phyloP scores from a whole-genome alignment of 2,113 vertebrate genomes.

The Hippocampus zosterae region DNA sequence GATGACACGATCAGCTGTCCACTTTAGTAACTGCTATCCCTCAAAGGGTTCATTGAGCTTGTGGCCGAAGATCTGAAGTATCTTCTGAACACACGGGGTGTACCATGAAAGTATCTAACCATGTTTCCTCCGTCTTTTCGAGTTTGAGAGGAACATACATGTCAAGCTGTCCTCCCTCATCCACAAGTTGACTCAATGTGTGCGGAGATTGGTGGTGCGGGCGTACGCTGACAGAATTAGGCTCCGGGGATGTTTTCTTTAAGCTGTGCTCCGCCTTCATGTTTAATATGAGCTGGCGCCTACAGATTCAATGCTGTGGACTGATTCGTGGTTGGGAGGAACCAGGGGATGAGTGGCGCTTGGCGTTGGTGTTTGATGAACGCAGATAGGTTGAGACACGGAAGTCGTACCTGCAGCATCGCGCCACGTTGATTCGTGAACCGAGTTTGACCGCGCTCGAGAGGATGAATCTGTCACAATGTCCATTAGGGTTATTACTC shows the following conservation, averaged over 20 bases:
- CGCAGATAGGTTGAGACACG: slow-evolving; percentile 26
- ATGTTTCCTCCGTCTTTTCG: neutral
- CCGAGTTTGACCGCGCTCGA: slow-evolving; percentile 33
- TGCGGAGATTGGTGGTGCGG: neutral
- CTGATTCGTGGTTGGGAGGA: neutral
- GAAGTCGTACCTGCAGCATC: slow-evolving; percentile 33
- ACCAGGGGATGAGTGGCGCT: slow-evolving; percentile 3
- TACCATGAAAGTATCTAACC: neutral
- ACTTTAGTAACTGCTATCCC: too few relatives aligned
- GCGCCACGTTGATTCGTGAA: slow-evolving; percentile 26
- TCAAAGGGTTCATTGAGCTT: too few relatives aligned
- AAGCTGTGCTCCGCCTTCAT: slow-evolving; percentile 6
- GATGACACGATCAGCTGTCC: too few relatives aligned
- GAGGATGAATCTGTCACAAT: slow-evolving; percentile 48
- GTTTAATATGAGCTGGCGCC: neutral
- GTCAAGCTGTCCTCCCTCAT: neutral
- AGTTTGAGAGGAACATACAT: neutral
- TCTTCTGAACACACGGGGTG: too few relatives aligned
- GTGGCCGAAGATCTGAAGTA: too few relatives aligned
- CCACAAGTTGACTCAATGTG: neutral
- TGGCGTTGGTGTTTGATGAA: slow-evolving; percentile 6
- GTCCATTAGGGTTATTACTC: slow-evolving; percentile 59
- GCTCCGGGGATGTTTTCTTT: slow-evolving; percentile 2
- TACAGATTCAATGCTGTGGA: slow-evolving; percentile 5
- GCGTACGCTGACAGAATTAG: slow-evolving; percentile 5